Conservation (phyloP, 2,888 invertebrate genomes). For the Sarcophaga caerulescens region DNA sequence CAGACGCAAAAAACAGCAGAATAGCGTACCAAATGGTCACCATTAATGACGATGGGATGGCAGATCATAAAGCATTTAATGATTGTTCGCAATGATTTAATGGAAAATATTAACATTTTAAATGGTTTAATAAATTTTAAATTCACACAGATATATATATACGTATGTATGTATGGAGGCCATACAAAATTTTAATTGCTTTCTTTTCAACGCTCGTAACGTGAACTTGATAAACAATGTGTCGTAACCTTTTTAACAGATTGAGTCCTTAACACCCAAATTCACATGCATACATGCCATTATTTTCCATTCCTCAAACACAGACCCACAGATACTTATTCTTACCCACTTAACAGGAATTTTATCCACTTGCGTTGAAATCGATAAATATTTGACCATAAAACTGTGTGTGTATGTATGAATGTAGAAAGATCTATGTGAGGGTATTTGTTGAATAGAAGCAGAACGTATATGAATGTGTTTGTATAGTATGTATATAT, state of each 20-base stretch:
- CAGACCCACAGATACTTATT: background rate
- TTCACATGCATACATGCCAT: background rate
- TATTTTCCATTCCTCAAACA: background rate
- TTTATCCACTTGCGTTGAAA: background rate
- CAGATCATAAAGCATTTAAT: background rate
- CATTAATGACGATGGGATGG: constrained; percentile 4
- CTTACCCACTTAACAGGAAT: too few species aligned
- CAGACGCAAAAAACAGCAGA: constrained; percentile 52
- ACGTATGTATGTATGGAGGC: background rate
- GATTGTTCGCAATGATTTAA: background rate
- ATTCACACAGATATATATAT: background rate
- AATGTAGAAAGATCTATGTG: too few species aligned
- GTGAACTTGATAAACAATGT: background rate
- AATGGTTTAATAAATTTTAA: background rate
- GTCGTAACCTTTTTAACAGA: background rate
- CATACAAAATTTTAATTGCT: background rate
- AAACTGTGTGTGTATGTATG: background rate
- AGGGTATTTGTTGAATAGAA: too few species aligned
- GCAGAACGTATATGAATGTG: too few species aligned
- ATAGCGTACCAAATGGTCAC: constrained; percentile 60
- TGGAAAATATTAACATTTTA: background rate
- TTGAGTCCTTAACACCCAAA: background rate
- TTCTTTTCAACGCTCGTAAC: background rate
- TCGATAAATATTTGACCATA: background rate
- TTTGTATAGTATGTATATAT: too few species aligned